Percentiles rank a stretch among this genome's conserved stretches.
Conservation (phyloP, 2,797 vertebrate species). For the Schizopygopsis pylzovi region DNA sequence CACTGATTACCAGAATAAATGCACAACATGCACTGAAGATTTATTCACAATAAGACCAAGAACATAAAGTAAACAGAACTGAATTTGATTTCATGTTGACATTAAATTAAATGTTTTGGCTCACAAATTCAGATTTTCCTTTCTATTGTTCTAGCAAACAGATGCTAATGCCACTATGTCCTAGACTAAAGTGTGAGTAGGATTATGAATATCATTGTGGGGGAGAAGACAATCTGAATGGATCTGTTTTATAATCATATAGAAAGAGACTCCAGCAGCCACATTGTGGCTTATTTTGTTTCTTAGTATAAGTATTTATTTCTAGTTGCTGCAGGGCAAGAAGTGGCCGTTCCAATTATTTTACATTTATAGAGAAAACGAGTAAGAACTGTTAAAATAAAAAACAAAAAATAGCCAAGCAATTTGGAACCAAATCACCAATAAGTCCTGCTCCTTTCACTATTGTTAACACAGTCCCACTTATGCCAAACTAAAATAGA, state of each 20-base stretch:
- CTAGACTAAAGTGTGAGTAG: background rate
- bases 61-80: background rate
- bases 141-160: background rate
- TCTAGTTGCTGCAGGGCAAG: background rate
- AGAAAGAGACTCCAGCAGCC: background rate
- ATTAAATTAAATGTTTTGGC: background rate
- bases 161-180: background rate
- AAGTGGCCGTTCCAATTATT: background rate
- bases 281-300: background rate
- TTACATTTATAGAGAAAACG: no score
- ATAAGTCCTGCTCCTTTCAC: background rate
- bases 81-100: background rate
- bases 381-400: no score
- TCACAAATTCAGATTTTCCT: background rate
- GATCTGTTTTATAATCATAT: background rate
- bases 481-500: no score
- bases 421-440: background rate
- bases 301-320: no score
- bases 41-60: background rate
- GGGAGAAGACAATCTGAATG: background rate
- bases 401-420: background rate
- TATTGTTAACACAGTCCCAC: no score
- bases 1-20: background rate
- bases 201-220: background rate
- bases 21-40: no score